Conservation (phyloP, 2,888 invertebrate species). For the Rhyacophila evoluta region DNA sequence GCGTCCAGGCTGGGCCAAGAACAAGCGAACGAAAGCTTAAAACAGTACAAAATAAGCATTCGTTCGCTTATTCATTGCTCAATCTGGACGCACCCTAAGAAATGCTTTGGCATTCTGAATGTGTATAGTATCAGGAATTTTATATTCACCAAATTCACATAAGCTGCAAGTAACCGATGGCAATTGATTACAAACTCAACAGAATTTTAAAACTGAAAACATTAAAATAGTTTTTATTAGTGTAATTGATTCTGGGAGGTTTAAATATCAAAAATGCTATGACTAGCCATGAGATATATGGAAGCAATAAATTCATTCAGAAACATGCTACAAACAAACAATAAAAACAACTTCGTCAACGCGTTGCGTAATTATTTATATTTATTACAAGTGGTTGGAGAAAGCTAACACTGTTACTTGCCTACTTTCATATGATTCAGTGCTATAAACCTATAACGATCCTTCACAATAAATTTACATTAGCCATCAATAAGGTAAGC, state of each 20-base stretch:
- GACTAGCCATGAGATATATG: not conserved
- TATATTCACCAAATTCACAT: too few species aligned
- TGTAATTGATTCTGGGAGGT: not conserved
- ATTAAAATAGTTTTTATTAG: too few species aligned
- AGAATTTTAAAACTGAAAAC: too few species aligned
- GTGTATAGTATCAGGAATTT: too few species aligned
- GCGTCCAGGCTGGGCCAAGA: too few species aligned
- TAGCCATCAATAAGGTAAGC: conserved; percentile 20
- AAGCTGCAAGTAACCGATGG: too few species aligned
- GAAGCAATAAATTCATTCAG: not conserved
- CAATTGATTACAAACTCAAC: too few species aligned
- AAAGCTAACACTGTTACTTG: not conserved
- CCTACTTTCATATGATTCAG: not conserved
- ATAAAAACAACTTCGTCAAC: conserved; percentile 22
- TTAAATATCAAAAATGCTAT: not conserved
- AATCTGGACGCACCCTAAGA: too few species aligned
- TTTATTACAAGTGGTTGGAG: not conserved
- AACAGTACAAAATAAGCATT: too few species aligned
- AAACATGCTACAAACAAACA: not conserved
- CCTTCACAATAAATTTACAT: conserved; percentile 14
- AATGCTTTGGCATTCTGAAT: too few species aligned
- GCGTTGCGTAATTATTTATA: not conserved
- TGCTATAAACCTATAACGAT: not conserved
- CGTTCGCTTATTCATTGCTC: too few species aligned
- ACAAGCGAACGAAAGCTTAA: too few species aligned